Evolutionary conservation across 2,888 invertebrate genomes (phyloP).

Genomic region (Napeogenes inachia): DNA sequence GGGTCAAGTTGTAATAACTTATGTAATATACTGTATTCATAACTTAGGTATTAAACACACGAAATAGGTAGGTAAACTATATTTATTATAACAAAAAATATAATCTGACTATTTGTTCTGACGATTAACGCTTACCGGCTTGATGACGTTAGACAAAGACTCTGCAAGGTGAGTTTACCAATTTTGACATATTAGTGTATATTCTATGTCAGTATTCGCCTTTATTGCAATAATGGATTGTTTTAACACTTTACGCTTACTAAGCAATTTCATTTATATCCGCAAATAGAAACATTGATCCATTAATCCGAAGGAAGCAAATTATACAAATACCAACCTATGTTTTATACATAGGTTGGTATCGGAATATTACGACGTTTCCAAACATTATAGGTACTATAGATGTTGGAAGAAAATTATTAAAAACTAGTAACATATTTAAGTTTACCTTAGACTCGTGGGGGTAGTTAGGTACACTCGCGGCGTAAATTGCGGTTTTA

Average conservation of each 20-base stretch:
- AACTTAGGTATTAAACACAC: slow-evolving; percentile 15
- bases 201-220: slow-evolving; percentile 33
- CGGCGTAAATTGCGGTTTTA: slow-evolving; percentile 58
- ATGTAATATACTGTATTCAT: slow-evolving; percentile 29
- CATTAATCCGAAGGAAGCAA: slow-evolving; percentile 19
- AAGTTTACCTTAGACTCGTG: slow-evolving; percentile 46
- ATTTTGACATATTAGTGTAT: slow-evolving; percentile 36
- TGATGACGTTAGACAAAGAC: slow-evolving; percentile 56
- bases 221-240: slow-evolving; percentile 6
- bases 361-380: background rate
- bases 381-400: no score
- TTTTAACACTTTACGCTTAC: slow-evolving; percentile 11
- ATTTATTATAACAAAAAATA: slow-evolving; percentile 26
- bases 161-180: slow-evolving; percentile 55
- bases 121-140: slow-evolving; percentile 47
- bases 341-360: slow-evolving; percentile 16
- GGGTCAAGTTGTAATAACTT: slow-evolving; percentile 30
- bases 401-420: no score
- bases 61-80: background rate
- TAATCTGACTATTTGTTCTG: slow-evolving; percentile 51
- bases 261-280: slow-evolving; percentile 14
- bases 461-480: slow-evolving; percentile 46
- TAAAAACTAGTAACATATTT: background rate
- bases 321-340: slow-evolving; percentile 24
- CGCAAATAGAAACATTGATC: slow-evolving; percentile 13